Base-by-base conservation (phyloP, 2,888 invertebrate genomes). In the Andrena minutula region DNA sequence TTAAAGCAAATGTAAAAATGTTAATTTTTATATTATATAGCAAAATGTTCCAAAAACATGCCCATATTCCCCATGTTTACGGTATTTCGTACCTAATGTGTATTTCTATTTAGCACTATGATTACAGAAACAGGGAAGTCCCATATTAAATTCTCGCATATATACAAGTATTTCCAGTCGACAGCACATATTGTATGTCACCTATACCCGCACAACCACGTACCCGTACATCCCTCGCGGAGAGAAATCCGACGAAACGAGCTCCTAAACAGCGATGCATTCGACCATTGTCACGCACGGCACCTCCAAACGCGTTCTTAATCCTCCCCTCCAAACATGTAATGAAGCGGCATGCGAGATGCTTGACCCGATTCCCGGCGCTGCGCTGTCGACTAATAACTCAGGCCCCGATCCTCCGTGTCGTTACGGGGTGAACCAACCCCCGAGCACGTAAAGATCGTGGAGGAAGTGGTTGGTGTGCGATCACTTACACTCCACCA, bases 341-440 rank as follows among this genome's bases (percentile, higher is more conserved):
- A 86, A 89, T 89, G 85, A 86, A 86, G 82, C 82, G 81, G 78
- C 51, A 65, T 64, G 69, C 72, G 51, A 76, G 79, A 75, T 78
- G 84, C 90, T 91, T 90, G 90, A 91, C 91, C 91, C 83, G 85
- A 81, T 90, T 90, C 75, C 70, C 26, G 26, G 26, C 69, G 56
- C 51, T 77, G 51, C 69, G 56, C 51, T 77, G 56, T 28, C 75
- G 74, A 75, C 84, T 80, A 88, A 83, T 84, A 80, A 86, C 78
- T 83, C 74, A 66, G 28, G 82, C 53, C 53, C 70, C 82, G 77
- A 88, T 86, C 82, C 65, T 66, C 53, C 82, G 69, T 60, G 78
- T 66, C 70, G 65, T 84, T 79, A 74, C 70, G 75, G 63, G 35
- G 20, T 28, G 61, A 76, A 68, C 2, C 75, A 60, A 83, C 47